Evolutionary conservation across 2,113 vertebrate genomes (phyloP).

Genomic region (Eclectus roratus): DNA sequence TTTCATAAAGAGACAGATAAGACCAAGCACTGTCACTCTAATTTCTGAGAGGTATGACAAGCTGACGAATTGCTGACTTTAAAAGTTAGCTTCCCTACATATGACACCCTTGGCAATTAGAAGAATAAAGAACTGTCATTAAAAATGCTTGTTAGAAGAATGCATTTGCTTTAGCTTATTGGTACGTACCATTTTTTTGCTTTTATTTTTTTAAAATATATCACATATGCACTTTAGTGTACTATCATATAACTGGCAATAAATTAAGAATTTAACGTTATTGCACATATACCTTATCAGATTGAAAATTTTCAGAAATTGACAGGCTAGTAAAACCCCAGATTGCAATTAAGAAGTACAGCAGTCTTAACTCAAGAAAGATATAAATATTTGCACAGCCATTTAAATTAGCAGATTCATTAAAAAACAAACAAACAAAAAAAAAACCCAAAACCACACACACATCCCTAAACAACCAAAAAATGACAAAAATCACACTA

Average conservation of each 20-base stretch:
- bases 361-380: not conserved
- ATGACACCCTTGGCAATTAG: not conserved
- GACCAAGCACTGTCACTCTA: not conserved
- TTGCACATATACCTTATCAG: not conserved
- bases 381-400: not conserved
- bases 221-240: not conserved
- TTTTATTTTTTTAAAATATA: not conserved
- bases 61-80: not conserved
- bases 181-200: not conserved
- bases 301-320: not conserved
- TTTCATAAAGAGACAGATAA: not conserved
- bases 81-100: not conserved
- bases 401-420: not conserved
- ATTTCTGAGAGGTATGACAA: not conserved
- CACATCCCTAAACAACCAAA: not conserved
- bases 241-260: not conserved
- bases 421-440: not conserved
- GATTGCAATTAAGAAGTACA: slow-evolving; percentile 1
- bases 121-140: not conserved
- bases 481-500: not conserved
- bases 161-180: not conserved
- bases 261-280: not conserved
- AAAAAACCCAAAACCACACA: no score
- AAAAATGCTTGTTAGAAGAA: not conserved
- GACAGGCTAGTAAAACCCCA: not conserved